Percentiles rank a stretch among this genome's conserved stretches.
Conservation (phyloP, 2,113 vertebrate species). For the Daubentonia madagascariensis region DNA sequence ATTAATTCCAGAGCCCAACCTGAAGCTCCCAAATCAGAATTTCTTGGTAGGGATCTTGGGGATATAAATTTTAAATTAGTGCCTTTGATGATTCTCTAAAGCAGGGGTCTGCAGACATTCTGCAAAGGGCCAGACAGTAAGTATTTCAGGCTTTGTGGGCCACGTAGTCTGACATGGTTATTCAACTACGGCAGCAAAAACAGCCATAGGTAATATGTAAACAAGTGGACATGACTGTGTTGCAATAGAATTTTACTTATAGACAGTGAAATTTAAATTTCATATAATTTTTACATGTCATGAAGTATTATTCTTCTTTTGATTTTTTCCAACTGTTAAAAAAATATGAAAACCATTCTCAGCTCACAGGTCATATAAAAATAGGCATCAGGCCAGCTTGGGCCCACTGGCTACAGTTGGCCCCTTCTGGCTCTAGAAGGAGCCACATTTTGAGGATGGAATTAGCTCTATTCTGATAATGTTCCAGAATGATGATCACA, state of each 20-base stretch:
- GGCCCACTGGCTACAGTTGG: accelerated
- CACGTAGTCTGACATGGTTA: accelerated
- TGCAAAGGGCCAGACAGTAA: background rate
- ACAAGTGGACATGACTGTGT: accelerated
- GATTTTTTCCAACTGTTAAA: background rate
- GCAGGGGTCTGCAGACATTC: background rate
- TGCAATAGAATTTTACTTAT: background rate
- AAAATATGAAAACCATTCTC: background rate
- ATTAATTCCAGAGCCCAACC: background rate
- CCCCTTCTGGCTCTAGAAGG: background rate
- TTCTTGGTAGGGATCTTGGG: background rate
- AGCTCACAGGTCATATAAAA: background rate
- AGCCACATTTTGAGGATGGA: background rate
- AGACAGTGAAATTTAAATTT: background rate
- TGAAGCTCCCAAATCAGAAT: background rate
- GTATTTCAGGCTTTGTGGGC: background rate
- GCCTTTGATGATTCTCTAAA: background rate
- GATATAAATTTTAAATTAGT: background rate
- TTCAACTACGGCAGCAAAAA: accelerated
- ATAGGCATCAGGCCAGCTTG: accelerated
- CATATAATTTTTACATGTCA: background rate
- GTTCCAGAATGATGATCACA: background rate
- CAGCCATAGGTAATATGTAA: background rate
- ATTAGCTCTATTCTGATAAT: background rate
- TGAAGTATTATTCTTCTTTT: background rate